Percentiles rank a stretch among this genome's conserved stretches.
phyloP scores from a whole-genome alignment of 2,113 vertebrate genomes.

The Zapornia atra region DNA sequence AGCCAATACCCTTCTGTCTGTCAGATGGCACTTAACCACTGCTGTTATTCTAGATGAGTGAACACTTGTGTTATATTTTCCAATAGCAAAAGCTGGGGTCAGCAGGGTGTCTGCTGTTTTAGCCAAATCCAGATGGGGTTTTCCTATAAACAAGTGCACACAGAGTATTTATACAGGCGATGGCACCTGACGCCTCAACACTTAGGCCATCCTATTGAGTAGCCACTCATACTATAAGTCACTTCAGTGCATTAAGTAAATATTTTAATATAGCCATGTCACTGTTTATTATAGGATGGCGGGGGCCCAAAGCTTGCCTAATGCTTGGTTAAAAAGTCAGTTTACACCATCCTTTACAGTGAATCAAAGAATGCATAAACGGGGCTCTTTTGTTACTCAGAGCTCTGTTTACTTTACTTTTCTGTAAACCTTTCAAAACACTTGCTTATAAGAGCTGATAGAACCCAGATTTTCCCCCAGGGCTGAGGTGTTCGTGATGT shows the following conservation, averaged over 20 bases:
- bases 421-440: slow-evolving; percentile 89
- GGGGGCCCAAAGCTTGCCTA: slow-evolving; percentile 95
- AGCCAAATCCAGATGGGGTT: slow-evolving; percentile 94
- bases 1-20: slow-evolving; percentile 91
- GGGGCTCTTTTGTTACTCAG: slow-evolving; percentile 86
- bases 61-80: slow-evolving; percentile 98
- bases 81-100: slow-evolving; percentile 92
- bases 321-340: slow-evolving; percentile 95
- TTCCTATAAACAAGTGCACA: slow-evolving; percentile 99
- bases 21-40: slow-evolving; percentile 92
- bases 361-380: slow-evolving; percentile 86
- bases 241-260: slow-evolving; percentile 99
- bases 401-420: slow-evolving; percentile 88
- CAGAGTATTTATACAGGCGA: slow-evolving; percentile 95
- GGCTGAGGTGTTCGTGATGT: slow-evolving; percentile 77
- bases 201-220: slow-evolving; percentile 96
- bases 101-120: slow-evolving; percentile 88
- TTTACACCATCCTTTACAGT: slow-evolving; percentile 91
- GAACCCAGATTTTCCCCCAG: slow-evolving; percentile 78
- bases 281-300: slow-evolving; percentile 99
- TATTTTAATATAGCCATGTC: slow-evolving; percentile 98
- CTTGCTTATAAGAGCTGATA: slow-evolving; percentile 85
- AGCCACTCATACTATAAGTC: slow-evolving; percentile 98
- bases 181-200: slow-evolving; percentile 99
- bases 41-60: slow-evolving; percentile 86